These are phyloP conservation scores for Erythrocebus patas DNA, from an alignment of 2,113 vertebrate species.

Conservation along the genomic window DNA sequence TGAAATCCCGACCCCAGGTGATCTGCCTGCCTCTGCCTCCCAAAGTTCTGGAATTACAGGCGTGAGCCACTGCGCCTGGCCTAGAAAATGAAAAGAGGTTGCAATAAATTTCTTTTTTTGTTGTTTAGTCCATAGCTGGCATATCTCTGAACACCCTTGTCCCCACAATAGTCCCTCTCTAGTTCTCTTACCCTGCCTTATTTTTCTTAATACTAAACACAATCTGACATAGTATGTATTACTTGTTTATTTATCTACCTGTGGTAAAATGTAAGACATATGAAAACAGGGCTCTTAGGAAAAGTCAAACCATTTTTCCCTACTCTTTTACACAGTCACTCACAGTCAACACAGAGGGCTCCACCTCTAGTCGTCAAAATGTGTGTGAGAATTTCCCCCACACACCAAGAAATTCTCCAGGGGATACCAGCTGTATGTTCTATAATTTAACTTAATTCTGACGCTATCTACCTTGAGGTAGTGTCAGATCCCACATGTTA, in stretches of 20 bases:
- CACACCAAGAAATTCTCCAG: background rate
- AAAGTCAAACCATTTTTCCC: background rate
- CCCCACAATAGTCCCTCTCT: background rate
- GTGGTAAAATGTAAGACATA: background rate
- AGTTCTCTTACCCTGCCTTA: background rate
- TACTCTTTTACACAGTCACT: background rate
- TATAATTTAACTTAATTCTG: background rate
- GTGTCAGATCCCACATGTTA: background rate
- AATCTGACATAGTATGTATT: background rate
- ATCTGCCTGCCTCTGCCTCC: too few species aligned
- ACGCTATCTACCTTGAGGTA: background rate
- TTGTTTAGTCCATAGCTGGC: background rate
- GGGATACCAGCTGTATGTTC: background rate
- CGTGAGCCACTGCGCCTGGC: too few species aligned
- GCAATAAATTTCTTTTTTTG: background rate
- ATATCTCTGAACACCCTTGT: background rate
- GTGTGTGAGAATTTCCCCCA: background rate
- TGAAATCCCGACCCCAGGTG: too few species aligned
- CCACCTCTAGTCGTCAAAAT: background rate
- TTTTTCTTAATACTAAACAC: background rate
- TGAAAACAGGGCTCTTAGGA: background rate
- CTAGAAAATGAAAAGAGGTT: background rate
- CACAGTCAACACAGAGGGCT: background rate
- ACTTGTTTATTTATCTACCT: background rate
- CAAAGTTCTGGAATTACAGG: too few species aligned